Conservation (phyloP, 2,888 invertebrate species). For the Drosophila heteroneura region DNA sequence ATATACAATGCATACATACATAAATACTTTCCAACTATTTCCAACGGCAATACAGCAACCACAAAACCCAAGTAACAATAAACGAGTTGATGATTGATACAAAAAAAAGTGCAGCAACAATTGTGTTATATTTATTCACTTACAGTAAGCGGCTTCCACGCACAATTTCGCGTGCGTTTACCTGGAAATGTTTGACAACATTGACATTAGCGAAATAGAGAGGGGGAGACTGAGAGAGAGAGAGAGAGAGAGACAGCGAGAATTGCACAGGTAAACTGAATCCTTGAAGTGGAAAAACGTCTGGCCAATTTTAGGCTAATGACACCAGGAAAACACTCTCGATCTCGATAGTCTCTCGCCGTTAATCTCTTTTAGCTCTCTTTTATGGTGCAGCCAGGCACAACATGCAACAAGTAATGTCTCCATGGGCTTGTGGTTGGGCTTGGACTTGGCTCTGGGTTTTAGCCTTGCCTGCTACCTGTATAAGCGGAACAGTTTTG, state of each 20-base stretch:
- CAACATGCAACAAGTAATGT: slow-evolving; percentile 28
- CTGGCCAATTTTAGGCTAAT: slow-evolving; percentile 72
- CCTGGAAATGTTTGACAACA: slow-evolving; percentile 58
- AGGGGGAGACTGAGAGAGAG: not conserved
- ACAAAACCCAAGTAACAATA: slow-evolving; percentile 66
- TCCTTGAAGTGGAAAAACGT: slow-evolving; percentile 69
- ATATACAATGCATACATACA: slow-evolving; percentile 25
- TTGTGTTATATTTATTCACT: slow-evolving; percentile 32
- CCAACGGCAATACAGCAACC: slow-evolving; percentile 53
- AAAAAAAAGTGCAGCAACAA: slow-evolving; percentile 43
- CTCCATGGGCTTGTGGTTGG: slow-evolving; percentile 9
- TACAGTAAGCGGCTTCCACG: slow-evolving; percentile 21
- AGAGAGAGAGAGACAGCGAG: not conserved
- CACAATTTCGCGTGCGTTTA: slow-evolving; percentile 70
- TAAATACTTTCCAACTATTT: slow-evolving; percentile 56
- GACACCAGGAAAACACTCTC: slow-evolving; percentile 76
- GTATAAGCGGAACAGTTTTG: slow-evolving; percentile 60
- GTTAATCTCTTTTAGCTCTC: slow-evolving; percentile 33
- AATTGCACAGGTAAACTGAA: slow-evolving; percentile 29
- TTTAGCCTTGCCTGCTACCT: slow-evolving; percentile 45
- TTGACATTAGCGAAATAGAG: slow-evolving; percentile 40
- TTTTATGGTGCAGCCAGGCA: slow-evolving; percentile 73
- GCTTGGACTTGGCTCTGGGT: not conserved
- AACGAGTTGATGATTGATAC: slow-evolving; percentile 78
- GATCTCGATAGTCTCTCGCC: slow-evolving; percentile 21